Evolutionary conservation across 2,888 invertebrate genomes (phyloP).

Genomic region (Orthonevra nobilis): DNA sequence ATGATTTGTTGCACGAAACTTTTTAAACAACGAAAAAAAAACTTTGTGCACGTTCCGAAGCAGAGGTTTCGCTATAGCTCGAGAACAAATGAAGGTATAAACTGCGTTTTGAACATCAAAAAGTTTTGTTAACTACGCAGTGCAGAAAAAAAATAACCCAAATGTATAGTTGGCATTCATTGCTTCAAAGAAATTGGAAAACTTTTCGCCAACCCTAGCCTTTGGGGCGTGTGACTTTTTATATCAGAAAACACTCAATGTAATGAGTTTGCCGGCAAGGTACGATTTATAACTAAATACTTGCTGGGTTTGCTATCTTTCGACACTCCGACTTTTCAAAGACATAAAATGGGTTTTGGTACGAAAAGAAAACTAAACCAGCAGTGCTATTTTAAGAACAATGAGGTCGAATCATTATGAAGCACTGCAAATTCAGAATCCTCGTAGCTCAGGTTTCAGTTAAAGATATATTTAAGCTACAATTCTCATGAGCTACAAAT

Average conservation of each 20-base stretch:
- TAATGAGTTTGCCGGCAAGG: conserved; percentile 32
- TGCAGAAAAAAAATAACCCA: background rate
- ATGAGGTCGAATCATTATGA: too few species aligned
- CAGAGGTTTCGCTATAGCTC: conserved; percentile 30
- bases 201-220: conserved; percentile 31
- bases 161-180: conserved; percentile 32
- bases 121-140: conserved; percentile 48
- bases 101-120: conserved; percentile 49
- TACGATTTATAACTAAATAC: conserved; percentile 22
- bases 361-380: too few species aligned
- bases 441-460: too few species aligned
- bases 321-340: too few species aligned
- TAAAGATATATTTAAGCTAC: too few species aligned
- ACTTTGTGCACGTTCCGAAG: conserved; percentile 57
- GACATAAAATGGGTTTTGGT: too few species aligned
- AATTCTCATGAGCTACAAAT: too few species aligned
- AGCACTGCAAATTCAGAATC: too few species aligned
- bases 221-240: conserved; percentile 21
- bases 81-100: conserved; percentile 36
- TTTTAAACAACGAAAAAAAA: conserved; percentile 22
- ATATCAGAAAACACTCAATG: conserved; percentile 47
- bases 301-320: background rate
- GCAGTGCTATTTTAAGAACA: too few species aligned
- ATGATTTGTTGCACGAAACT: conserved; percentile 60
- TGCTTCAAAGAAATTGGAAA: conserved; percentile 63